Evolutionary conservation across 1,140 invertebrate species (phyloP), one percentile per base, ranked within the genome.

Genomic region (Campoletis sonorensis): DNA sequence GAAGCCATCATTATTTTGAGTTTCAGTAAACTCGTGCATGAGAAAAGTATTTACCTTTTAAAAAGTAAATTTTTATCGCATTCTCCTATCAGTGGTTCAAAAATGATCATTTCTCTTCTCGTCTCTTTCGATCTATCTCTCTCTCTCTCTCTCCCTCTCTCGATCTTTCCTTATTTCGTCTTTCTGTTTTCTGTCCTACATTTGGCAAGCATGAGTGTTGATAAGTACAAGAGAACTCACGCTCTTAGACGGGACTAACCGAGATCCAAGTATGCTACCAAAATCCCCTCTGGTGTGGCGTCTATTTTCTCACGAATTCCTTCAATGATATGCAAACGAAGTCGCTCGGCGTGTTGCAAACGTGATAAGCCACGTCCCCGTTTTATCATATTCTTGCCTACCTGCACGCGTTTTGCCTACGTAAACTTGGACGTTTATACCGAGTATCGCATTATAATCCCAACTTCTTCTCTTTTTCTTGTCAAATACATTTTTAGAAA

Each of bases 291-390:
- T 70, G 10, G 18, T 58, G 23, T 67, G 30, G 67, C 30, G 10
- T 70, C 67, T 70, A 70, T 70, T 70, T 70, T 33, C 67, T 33
- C 27, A n/a, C 30, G 67, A 70, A 70, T 70, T 70, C 26, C 67
- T 70, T 30, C 67, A 70, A 33, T 70, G 30, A 70, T 70, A 70
- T 70, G 67, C 67, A 70, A 70, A 70, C 67, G 67, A 70, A 70
- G 67, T 70, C 30, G 26, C 67, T 18, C 10, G 1, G 67, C 67
- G 13, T 64, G 61, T 13, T 64, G 23, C 67, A 15, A 27, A 21
- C 67, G 67, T 70, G 67, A 70, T 70, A 70, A 70, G 67, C 67
- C 67, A 33, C 67, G 67, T 30, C 33, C 27, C 11, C 30, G 13
- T 33, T 21, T 70, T 70, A 70, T 70, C 67, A 64, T 26, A 21